These are phyloP conservation scores for Fulmarus glacialis DNA, from an alignment of 2,113 vertebrate species.

Conservation along the genomic window DNA sequence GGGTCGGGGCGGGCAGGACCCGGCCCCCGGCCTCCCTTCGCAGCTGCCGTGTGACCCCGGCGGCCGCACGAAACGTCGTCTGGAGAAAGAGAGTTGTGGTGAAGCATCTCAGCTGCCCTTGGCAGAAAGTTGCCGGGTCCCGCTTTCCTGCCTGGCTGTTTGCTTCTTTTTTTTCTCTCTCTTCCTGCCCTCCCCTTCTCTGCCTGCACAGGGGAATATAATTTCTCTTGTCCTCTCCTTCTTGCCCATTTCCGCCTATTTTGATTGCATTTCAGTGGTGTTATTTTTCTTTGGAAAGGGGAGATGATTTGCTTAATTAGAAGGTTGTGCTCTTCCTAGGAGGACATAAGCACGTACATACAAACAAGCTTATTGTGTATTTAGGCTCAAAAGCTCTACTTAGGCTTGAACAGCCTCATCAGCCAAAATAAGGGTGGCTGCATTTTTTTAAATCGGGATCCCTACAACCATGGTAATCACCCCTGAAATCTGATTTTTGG, in stretches of 20 bases:
- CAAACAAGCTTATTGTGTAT: neutral
- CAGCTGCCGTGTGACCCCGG: constrained; percentile 83
- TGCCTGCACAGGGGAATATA: neutral
- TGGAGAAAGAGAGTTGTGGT: constrained; percentile 56
- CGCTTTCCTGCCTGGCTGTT: neutral
- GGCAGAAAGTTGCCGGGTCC: constrained; percentile 72
- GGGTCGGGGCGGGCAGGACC: constrained; percentile 71
- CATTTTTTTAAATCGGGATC: neutral
- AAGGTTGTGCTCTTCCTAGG: neutral
- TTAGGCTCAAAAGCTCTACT: neutral
- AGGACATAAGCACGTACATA: neutral
- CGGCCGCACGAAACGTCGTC: constrained; percentile 74
- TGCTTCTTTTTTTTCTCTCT: neutral
- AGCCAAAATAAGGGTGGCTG: neutral
- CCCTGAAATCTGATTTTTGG: neutral
- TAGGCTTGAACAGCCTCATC: neutral
- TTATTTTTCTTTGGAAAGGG: neutral
- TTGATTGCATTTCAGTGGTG: neutral
- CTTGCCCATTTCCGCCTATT: rapidly evolving
- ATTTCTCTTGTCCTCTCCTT: neutral
- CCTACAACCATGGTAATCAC: neutral
- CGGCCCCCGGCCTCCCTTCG: constrained; percentile 74
- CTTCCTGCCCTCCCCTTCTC: no score
- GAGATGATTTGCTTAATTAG: neutral
- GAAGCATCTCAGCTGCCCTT: constrained; percentile 76